Conservation (phyloP, 2,113 vertebrate genomes). For the Protobothrops mucrosquamatus region DNA sequence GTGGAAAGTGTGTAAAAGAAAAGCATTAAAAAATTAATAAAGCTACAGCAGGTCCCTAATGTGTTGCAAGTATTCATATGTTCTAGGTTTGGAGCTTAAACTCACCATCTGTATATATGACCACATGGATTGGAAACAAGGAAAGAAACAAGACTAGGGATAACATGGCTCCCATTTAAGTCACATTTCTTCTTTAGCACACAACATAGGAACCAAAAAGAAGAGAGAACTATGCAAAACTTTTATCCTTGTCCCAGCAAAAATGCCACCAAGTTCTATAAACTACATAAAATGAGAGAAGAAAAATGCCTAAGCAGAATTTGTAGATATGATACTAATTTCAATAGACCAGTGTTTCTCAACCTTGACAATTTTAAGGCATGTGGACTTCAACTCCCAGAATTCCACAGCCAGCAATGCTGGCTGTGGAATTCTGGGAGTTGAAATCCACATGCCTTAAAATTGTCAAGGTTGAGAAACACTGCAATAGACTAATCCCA, state of each 20-base stretch:
- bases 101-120: background rate
- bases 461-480: too few relatives aligned
- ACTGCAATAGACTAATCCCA: background rate
- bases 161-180: background rate
- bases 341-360: background rate
- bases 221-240: background rate
- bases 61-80: background rate
- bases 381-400: too few relatives aligned
- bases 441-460: too few relatives aligned
- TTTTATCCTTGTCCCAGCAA: background rate
- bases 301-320: background rate
- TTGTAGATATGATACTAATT: background rate
- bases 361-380: too few relatives aligned
- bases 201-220: background rate
- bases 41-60: background rate
- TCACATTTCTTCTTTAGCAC: background rate
- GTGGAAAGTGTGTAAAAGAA: background rate
- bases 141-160: background rate
- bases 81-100: background rate
- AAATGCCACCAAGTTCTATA: background rate
- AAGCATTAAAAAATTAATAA: background rate
- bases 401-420: too few relatives aligned
- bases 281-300: background rate
- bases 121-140: background rate
- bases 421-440: too few relatives aligned